These are phyloP conservation scores for Seison nebaliae DNA, from an alignment of 1,140 invertebrate genomes.

Conservation along the genomic window DNA sequence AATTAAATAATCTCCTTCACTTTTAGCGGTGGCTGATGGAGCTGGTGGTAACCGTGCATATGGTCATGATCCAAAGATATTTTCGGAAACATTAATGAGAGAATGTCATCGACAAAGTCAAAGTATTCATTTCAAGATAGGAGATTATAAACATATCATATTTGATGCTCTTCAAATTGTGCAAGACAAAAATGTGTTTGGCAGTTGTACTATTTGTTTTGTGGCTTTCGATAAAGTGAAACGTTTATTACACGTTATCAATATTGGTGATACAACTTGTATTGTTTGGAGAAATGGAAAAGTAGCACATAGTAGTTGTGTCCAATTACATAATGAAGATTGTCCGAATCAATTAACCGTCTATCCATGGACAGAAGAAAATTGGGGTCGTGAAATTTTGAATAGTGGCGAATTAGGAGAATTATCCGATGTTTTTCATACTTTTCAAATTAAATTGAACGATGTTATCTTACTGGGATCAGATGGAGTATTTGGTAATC, in stretches of 20 bases:
- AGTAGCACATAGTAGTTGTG: constrained; percentile 62
- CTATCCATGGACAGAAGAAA: not conserved
- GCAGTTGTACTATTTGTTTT: constrained; percentile 83
- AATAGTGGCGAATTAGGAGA: not conserved
- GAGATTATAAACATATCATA: too few relatives aligned
- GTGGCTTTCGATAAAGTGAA: constrained; percentile 63
- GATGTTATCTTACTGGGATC: not conserved
- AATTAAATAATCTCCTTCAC: not conserved
- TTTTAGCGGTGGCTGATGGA: not conserved
- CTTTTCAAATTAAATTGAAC: not conserved
- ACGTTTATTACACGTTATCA: constrained; percentile 62
- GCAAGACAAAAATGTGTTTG: constrained; percentile 29
- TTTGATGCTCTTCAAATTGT: too few relatives aligned
- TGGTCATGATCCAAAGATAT: not conserved
- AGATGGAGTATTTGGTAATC: not conserved
- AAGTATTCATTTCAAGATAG: too few relatives aligned
- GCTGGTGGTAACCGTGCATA: not conserved
- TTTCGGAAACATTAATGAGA: not conserved
- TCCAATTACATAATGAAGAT: constrained; percentile 40
- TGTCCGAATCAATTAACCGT: not conserved
- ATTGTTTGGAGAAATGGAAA: constrained; percentile 52
- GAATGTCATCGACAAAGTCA: too few relatives aligned
- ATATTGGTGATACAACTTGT: constrained; percentile 86
- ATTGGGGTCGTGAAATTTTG: not conserved
- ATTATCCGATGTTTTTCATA: not conserved